Base-by-base conservation (phyloP, 2,888 invertebrate genomes). In the Parelbella ahira region DNA sequence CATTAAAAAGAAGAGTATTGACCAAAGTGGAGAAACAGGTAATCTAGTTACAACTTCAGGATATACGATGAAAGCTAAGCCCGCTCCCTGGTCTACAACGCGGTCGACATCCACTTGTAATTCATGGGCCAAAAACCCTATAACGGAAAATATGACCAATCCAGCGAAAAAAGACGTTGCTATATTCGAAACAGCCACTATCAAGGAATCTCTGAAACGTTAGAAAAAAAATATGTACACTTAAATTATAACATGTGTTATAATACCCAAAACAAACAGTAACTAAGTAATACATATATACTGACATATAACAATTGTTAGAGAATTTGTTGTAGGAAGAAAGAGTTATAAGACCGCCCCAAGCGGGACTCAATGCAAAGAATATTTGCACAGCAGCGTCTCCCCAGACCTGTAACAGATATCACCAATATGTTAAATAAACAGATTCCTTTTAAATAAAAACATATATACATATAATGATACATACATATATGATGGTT, bases 301-400 rank as follows among this genome's bases (percentile, higher is more conserved):
- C 88, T 84, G 71, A 92, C 92, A 91, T 91, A 74, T 93, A 94
- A 59, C 93, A 93, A 63, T 95, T 93, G 73, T 95, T 95, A 43
- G 92, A 90, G 70, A 96, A 96, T 63, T 93, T 92, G 77, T 95
- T 96, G 72, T 95, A 96, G 8, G 94, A 94, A 33, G 95, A 93
- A 39, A 96, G 88, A 0, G 95, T 95, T 37, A 95, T 94, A 6
- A 96, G 88, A 21, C 95, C 96, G 34, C 96, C 96, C 93, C 95
- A 95, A 36, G 95, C 94, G 2, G 94, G 94, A 58, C 94, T 94
- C 11, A 96, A 77, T 0, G 95, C 94, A 70, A 95, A 96, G 77
- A 96, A 96, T 62, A 95, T 95, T 76, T 96, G 95, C 10, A 94
- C 93, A 0, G 94, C 94, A 0, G 94, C 94, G 65, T 94, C 94